phyloP scores from a whole-genome alignment of 2,797 vertebrate genomes.

The Eupleurogrammus muticus region DNA sequence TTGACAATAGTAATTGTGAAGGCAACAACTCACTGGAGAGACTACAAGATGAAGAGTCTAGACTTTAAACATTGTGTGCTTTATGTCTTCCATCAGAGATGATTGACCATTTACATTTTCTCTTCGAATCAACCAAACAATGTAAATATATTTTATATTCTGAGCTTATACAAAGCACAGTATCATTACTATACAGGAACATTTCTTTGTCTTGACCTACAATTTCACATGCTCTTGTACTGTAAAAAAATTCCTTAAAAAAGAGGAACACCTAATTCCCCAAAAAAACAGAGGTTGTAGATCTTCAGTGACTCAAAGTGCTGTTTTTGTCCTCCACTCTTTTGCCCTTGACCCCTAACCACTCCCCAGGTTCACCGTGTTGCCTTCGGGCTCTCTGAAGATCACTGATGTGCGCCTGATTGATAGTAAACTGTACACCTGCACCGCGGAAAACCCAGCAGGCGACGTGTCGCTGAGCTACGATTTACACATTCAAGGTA shows the following conservation, averaged over 20 bases:
- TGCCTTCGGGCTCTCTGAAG: slow-evolving; percentile 89
- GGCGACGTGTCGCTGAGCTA: slow-evolving; percentile 88
- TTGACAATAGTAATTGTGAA: slow-evolving; percentile 43
- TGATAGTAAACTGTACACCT: slow-evolving; percentile 90
- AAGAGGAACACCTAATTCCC: slow-evolving; percentile 6
- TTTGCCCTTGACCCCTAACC: slow-evolving; percentile 61
- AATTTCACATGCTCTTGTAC: slow-evolving; percentile 15
- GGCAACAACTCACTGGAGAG: slow-evolving; percentile 32
- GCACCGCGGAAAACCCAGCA: slow-evolving; percentile 87
- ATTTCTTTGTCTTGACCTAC: slow-evolving; percentile 11
- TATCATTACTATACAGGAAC: neutral
- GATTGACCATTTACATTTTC: neutral
- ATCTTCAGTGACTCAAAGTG: slow-evolving; percentile 50
- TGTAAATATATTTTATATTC: slow-evolving; percentile 9
- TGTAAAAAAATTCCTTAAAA: slow-evolving; percentile 13
- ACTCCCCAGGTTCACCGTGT: slow-evolving; percentile 83
- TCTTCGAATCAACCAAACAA: slow-evolving; percentile 10
- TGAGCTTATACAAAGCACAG: neutral
- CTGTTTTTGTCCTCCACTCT: slow-evolving; percentile 55
- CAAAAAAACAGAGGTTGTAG: slow-evolving; percentile 30
- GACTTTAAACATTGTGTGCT: slow-evolving; percentile 9
- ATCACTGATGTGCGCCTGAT: slow-evolving; percentile 84
- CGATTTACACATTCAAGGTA: slow-evolving; percentile 90
- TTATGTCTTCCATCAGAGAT: slow-evolving; percentile 22
- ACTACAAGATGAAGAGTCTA: slow-evolving; percentile 22